phyloP scores from a whole-genome alignment of 2,888 invertebrate genomes.

The Machimus rusticus region DNA sequence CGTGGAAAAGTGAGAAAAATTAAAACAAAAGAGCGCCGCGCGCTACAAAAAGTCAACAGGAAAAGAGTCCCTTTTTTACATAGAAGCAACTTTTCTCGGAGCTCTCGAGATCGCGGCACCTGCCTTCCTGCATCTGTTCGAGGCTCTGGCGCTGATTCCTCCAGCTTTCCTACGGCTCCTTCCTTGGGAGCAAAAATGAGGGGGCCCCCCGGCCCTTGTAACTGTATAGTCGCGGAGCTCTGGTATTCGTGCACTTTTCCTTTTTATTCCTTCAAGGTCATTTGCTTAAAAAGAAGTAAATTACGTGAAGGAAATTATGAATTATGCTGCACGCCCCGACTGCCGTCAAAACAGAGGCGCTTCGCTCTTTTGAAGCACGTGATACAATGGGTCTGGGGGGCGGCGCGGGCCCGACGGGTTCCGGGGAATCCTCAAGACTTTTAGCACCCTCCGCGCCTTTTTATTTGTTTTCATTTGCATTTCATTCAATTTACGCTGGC shows the following conservation, averaged over 20 bases:
- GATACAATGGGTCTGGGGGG: neutral
- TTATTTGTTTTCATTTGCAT: conserved; percentile 1
- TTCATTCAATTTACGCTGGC: neutral
- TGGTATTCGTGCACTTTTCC: conserved; percentile 38
- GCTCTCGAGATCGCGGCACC: neutral
- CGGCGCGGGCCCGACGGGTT: neutral
- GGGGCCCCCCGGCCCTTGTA: neutral
- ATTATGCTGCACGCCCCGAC: conserved; percentile 36
- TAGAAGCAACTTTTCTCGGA: conserved; percentile 20
- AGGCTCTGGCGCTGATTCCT: neutral
- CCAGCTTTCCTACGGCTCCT: neutral
- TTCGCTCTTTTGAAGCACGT: neutral
- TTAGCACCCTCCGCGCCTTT: neutral
- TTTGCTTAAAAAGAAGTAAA: conserved; percentile 36
- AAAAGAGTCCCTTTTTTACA: conserved; percentile 11
- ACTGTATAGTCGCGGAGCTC: neutral
- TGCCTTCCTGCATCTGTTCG: neutral
- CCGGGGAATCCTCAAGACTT: neutral
- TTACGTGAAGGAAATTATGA: conserved; percentile 42
- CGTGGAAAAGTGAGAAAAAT: conserved; percentile 29
- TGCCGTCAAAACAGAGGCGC: conserved; percentile 33
- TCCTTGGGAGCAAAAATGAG: neutral
- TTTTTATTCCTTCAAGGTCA: conserved; percentile 42
- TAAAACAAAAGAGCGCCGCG: conserved; percentile 33
- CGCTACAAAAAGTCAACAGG: conserved; percentile 38